Base-by-base conservation (phyloP, 2,113 vertebrate species). In the Todiramphus saurophagus region DNA sequence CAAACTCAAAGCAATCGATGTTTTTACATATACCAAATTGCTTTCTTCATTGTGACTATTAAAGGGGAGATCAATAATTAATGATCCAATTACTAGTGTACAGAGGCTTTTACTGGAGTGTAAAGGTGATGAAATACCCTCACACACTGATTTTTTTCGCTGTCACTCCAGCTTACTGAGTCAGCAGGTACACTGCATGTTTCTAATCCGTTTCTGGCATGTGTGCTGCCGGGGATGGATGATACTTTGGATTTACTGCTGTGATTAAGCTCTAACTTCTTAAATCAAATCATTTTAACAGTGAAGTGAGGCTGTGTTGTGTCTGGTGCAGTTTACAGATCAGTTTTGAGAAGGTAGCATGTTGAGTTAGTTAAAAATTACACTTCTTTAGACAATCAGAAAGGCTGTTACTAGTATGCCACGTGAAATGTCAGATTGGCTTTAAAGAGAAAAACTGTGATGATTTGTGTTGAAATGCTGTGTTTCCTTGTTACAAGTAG, bases 51-150 rank as follows among this genome's bases (percentile, higher is more conserved):
- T 39, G 64, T 96, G 97, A 96, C 94, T 98, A 97, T 97, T 98
- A 97, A 98, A 98, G 96, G 95, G 66, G 96, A 97, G 95, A 97
- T 98, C 98, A 98, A 97, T 98, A 99, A 98, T 98, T 98, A 98
- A 98, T 98, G 98, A 98, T 97, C 97, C 98, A 98, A 98, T 99
- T 98, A 98, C 98, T 98, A 97, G 97, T 98, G 98, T 98, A 98
- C 98, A 98, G 97, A 97, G 97, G 90, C 98, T 98, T 99, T 98
- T 98, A 98, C 98, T 98, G 98, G 98, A 96, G 96, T 98, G 98
- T 98, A 98, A 98, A 97, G 98, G 97, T 98, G 98, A 99, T 98
- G 97, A 98, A 98, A 97, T 97, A 94, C 94, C 95, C 91, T 96
- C 95, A 90, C 67, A 43, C 90, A 78, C 93, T 97, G 91, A 83